Conservation (phyloP, 2,797 vertebrate genomes). For the Tarsius wallacei region DNA sequence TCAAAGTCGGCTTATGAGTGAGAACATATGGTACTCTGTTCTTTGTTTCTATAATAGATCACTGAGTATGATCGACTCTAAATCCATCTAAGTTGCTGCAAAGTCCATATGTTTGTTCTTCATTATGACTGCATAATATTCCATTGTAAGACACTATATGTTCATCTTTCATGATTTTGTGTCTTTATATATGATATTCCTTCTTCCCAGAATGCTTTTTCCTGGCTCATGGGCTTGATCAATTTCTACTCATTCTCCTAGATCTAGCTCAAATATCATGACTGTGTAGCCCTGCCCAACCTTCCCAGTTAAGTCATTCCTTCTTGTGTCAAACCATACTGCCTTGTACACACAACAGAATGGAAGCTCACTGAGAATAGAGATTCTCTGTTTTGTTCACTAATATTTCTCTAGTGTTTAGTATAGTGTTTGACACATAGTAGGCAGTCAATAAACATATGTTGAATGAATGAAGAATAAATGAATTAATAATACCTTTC, state of each 20-base stretch:
- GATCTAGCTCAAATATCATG: slow-evolving; percentile 21
- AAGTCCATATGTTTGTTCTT: no score
- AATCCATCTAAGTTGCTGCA: no score
- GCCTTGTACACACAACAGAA: not conserved
- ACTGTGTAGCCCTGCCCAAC: not conserved
- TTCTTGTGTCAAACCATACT: not conserved
- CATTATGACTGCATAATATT: no score
- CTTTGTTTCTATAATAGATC: no score
- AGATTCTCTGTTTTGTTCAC: not conserved
- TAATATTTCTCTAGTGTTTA: not conserved
- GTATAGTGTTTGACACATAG: not conserved
- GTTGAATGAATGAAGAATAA: not conserved
- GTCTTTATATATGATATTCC: not conserved
- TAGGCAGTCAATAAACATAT: slow-evolving; percentile 34
- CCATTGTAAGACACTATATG: not conserved
- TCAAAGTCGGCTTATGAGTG: no score
- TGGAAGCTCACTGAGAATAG: not conserved
- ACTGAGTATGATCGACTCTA: no score
- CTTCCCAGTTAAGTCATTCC: not conserved
- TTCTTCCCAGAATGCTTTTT: not conserved
- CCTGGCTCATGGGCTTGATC: not conserved
- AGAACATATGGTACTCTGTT: no score
- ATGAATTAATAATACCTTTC: not conserved
- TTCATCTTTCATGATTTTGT: not conserved
- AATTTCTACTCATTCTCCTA: slow-evolving; percentile 16